Base-by-base conservation (phyloP, 2,888 invertebrate genomes). In the Drosophila buzzatii region DNA sequence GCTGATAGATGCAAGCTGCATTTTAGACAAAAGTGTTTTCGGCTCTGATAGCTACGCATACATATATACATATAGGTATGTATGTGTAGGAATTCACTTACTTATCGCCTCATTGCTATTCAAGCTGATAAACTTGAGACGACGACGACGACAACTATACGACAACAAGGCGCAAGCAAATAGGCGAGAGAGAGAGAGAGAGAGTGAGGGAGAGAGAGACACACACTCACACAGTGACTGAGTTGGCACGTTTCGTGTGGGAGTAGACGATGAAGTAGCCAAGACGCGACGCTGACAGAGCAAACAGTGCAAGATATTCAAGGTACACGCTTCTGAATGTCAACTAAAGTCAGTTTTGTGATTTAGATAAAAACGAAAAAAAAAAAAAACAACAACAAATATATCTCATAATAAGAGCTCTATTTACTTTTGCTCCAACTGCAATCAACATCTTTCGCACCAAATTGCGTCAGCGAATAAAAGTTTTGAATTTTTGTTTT, bases 81-180 rank as follows among this genome's bases (percentile, higher is more conserved):
- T 35, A 41, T 44, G 41, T 49, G 64, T 7, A 60, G 41, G 10
- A 49, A 66, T 60, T 66, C 81, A 76, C 72, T 69, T 73, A 73
- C 65, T 71, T 73, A 75, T 76, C 70, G 67, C 45, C 65, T 76
- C 84, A 82, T 82, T 84, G 73, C 78, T 78, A 82, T 78, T 75
- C 84, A 77, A 73, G 73, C 81, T 73, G 79, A 76, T 85, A 74
- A 87, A 81, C 79, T 79, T 70, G 73, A 85, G 73, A 73, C 59
- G 64, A 69, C 73, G 76, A 74, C 59, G 64, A 69, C 70, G 76
- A 79, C 81, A 66, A 70, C 82, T 61, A 58, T 55, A 72, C 85
- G 78, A 75, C 73, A 80, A 77, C 80, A 73, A 75, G 77, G 74
- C 78, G 79, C 78, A 71, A 82, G 72, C 63, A 84, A 80, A 76